phyloP scores from a whole-genome alignment of 1,140 invertebrate species.

The Onthophagus taurus region DNA sequence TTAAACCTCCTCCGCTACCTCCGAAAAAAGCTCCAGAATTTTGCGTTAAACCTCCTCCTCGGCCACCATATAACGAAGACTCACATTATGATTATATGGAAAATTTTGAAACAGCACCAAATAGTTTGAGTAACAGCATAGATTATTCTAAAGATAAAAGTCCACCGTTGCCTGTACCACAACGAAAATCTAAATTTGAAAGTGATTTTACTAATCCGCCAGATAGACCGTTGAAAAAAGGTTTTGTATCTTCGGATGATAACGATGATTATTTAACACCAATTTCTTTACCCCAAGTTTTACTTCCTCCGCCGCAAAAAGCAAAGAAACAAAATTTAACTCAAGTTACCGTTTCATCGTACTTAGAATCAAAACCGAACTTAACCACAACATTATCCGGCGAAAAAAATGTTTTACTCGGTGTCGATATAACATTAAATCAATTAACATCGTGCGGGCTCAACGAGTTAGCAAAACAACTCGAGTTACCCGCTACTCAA shows the following conservation, averaged over 20 bases:
- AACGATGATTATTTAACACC: conserved; percentile 59
- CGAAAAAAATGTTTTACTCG: conserved; percentile 33
- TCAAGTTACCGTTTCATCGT: conserved; percentile 27
- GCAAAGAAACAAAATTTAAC: conserved; percentile 25
- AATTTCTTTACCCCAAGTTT: conserved; percentile 36
- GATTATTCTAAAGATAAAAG: conserved; percentile 34
- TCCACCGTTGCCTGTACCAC: conserved; percentile 53
- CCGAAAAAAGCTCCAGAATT: conserved; percentile 60
- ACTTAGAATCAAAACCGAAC: conserved; percentile 23
- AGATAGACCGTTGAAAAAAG: conserved; percentile 38
- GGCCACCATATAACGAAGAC: conserved; percentile 51
- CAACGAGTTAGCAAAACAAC: conserved; percentile 61
- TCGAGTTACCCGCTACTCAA: conserved; percentile 64
- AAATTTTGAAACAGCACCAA: conserved; percentile 41
- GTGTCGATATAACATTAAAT: conserved; percentile 65
- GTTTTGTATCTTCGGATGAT: conserved; percentile 18
- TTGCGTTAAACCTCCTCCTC: conserved; percentile 49
- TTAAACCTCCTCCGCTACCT: conserved; percentile 72
- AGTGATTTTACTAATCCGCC: conserved; percentile 33
- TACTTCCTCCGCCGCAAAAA: conserved; percentile 38
- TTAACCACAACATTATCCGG: conserved; percentile 19
- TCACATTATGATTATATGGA: conserved; percentile 53
- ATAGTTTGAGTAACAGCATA: conserved; percentile 30
- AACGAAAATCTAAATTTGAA: conserved; percentile 48
- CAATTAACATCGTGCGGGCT: conserved; percentile 73